These are phyloP conservation scores for Setipinna tenuifilis DNA, from an alignment of 2,797 vertebrate genomes.

Conservation along the genomic window DNA sequence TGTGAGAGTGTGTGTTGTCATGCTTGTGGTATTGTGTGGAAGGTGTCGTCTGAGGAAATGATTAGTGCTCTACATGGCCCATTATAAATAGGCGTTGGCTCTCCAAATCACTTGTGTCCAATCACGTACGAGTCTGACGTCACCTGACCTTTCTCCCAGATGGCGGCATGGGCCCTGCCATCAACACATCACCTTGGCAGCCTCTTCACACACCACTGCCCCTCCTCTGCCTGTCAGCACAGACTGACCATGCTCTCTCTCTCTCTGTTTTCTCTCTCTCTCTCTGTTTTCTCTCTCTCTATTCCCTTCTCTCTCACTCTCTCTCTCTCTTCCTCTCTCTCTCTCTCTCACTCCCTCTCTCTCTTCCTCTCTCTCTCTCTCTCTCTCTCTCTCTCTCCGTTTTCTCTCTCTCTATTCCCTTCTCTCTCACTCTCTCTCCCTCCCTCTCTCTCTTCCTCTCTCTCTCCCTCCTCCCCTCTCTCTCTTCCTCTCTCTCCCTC, in stretches of 20 bases:
- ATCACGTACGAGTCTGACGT: not conserved
- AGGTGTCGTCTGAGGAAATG: too few species aligned
- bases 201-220: not conserved
- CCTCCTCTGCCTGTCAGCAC: not conserved
- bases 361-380: not conserved
- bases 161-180: not conserved
- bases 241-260: not conserved
- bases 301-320: too few species aligned
- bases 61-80: not conserved
- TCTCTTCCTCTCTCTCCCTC: too few species aligned
- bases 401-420: not conserved
- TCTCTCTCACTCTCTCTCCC: not conserved
- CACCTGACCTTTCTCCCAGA: constrained; percentile 16
- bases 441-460: not conserved
- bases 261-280: too few species aligned
- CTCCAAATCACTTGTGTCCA: not conserved
- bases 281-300: too few species aligned
- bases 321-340: not conserved
- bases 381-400: not conserved
- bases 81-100: not conserved
- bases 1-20: too few species aligned
- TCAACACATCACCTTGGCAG: constrained; percentile 1
- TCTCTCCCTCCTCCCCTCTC: not conserved
- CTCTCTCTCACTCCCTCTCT: not conserved
- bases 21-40: too few species aligned